A percentile compares a stretch with the other conserved stretches of the same genome.
Conservation (phyloP, 2,797 vertebrate species). For the Chiloscyllium punctatum region DNA sequence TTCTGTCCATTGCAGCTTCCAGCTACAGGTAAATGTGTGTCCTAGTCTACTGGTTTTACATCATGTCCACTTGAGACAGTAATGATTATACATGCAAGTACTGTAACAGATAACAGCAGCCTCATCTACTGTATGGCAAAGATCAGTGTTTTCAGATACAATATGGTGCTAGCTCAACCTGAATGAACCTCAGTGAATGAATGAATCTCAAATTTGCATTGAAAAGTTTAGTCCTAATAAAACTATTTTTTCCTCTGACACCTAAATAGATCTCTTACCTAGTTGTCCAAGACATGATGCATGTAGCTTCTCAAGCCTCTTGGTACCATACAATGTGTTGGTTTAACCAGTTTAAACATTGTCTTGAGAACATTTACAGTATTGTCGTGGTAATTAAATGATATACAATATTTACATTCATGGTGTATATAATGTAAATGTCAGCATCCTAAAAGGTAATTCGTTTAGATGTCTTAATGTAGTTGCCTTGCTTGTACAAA, state of each 20-base stretch:
- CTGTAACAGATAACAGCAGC: slow-evolving; percentile 37
- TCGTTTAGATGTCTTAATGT: slow-evolving; percentile 41
- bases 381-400: slow-evolving; percentile 50
- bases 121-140: neutral
- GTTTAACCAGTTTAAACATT: slow-evolving; percentile 13
- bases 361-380: slow-evolving; percentile 17
- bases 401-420: slow-evolving; percentile 52
- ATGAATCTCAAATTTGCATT: neutral
- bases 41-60: slow-evolving; percentile 45
- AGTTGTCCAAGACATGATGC: slow-evolving; percentile 38
- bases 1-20: slow-evolving; percentile 38
- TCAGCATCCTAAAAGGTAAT: slow-evolving; percentile 46
- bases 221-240: neutral
- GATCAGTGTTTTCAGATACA: neutral
- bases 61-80: slow-evolving; percentile 56
- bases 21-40: slow-evolving; percentile 45
- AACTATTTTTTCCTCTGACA: neutral
- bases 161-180: neutral
- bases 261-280: neutral
- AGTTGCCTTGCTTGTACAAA: slow-evolving; percentile 44
- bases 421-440: slow-evolving; percentile 73
- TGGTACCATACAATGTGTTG: slow-evolving; percentile 27
- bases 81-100: slow-evolving; percentile 33
- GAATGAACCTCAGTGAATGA: neutral
- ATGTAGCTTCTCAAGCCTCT: slow-evolving; percentile 28